These are phyloP conservation scores for Lordiphosa stackelbergi DNA, from an alignment of 1,140 invertebrate species.

Conservation along the genomic window DNA sequence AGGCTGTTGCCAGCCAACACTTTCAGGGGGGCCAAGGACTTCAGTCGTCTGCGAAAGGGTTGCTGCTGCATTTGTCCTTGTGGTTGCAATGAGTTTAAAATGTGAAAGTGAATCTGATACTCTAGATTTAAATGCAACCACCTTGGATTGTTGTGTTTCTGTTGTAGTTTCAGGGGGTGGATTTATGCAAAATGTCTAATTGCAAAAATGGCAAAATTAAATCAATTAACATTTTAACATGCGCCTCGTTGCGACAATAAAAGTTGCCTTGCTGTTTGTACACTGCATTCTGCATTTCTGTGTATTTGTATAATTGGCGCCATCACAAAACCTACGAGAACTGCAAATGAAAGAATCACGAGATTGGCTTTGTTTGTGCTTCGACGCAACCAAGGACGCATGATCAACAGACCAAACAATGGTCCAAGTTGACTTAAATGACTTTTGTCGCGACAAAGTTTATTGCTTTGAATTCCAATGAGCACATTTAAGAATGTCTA, in stretches of 20 bases:
- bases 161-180: slow-evolving; percentile 22
- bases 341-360: not conserved
- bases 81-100: slow-evolving; percentile 2
- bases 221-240: slow-evolving; percentile 45
- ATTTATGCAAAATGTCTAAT: slow-evolving; percentile 19
- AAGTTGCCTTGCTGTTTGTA: slow-evolving; percentile 8
- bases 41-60: slow-evolving; percentile 25
- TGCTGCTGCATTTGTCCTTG: slow-evolving; percentile 28
- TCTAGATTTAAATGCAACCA: slow-evolving; percentile 20
- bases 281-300: slow-evolving; percentile 20
- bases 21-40: slow-evolving; percentile 7
- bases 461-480: slow-evolving; percentile 4
- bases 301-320: slow-evolving; percentile 7
- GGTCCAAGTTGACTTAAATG: slow-evolving; percentile 2
- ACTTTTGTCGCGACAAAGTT: slow-evolving; percentile 7
- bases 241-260: slow-evolving; percentile 5
- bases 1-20: slow-evolving; percentile 16
- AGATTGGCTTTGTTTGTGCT: slow-evolving; percentile 4
- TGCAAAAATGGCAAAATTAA: slow-evolving; percentile 29
- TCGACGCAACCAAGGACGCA: slow-evolving; percentile 2
- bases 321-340: not conserved
- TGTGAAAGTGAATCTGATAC: slow-evolving; percentile 49
- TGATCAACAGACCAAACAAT: slow-evolving; percentile 10
- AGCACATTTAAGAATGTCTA: not conserved
- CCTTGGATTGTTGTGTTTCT: slow-evolving; percentile 18